A percentile compares a stretch with the other conserved stretches of the same genome.
Conservation (phyloP, 2,113 vertebrate species). For the Neotoma lepida region DNA sequence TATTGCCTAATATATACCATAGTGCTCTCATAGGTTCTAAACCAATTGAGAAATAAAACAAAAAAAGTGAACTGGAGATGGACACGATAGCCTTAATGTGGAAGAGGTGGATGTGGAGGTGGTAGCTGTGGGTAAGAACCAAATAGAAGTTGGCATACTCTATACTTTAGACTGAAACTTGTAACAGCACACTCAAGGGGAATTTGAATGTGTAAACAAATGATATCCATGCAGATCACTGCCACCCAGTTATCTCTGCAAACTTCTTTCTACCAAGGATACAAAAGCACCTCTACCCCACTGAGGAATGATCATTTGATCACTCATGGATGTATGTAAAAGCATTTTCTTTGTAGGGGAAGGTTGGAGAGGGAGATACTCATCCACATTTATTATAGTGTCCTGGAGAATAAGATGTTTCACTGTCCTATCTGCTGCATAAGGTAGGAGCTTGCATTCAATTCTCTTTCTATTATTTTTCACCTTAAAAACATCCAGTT, state of each 20-base stretch:
- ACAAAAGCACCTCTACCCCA: background rate
- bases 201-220: constrained; percentile 12
- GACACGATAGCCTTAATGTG: background rate
- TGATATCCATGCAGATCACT: background rate
- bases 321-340: background rate
- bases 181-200: background rate
- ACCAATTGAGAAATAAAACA: constrained; percentile 55
- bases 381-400: constrained; percentile 13
- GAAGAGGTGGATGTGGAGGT: background rate
- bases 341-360: background rate
- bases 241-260: background rate
- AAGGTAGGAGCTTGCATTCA: background rate
- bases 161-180: background rate
- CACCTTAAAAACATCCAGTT: background rate
- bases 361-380: background rate
- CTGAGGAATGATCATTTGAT: constrained; percentile 35
- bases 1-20: background rate
- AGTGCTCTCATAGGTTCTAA: background rate
- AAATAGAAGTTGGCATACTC: constrained; percentile 17
- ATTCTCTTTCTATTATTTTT: background rate
- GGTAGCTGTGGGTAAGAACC: background rate
- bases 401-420: background rate
- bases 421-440: constrained; percentile 17
- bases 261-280: background rate
- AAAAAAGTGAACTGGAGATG: background rate